Conservation (phyloP, 2,113 vertebrate species). For the Sapayoa aenigma region DNA sequence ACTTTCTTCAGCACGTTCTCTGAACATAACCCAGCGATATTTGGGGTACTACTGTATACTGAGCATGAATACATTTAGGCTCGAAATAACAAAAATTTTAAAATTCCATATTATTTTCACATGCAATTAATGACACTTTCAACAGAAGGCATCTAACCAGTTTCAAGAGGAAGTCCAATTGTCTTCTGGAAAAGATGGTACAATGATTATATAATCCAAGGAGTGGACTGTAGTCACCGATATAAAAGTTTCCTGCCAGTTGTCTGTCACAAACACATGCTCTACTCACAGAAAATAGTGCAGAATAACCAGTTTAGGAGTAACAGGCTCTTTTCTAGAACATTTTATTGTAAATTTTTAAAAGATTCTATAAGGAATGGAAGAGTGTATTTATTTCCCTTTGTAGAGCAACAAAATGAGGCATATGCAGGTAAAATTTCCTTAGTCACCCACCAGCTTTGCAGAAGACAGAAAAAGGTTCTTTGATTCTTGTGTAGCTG, state of each 20-base stretch:
- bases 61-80: background rate
- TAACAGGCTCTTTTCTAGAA: background rate
- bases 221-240: too few relatives aligned
- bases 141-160: background rate
- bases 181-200: background rate
- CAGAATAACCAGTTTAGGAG: background rate
- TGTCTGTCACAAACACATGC: background rate
- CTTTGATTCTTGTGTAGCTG: background rate
- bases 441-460: background rate
- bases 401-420: background rate
- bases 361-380: background rate
- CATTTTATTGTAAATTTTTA: background rate
- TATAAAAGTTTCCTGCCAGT: background rate
- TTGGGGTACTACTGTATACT: too few relatives aligned
- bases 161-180: background rate
- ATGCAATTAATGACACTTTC: background rate
- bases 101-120: background rate
- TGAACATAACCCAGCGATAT: too few relatives aligned
- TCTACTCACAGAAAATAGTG: background rate
- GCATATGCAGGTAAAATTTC: background rate
- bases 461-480: background rate
- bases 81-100: background rate
- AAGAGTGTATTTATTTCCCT: background rate
- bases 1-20: too few relatives aligned
- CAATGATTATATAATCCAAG: background rate